Base-by-base conservation (phyloP, 2,888 invertebrate genomes). In the Leptopterna dolabrata region DNA sequence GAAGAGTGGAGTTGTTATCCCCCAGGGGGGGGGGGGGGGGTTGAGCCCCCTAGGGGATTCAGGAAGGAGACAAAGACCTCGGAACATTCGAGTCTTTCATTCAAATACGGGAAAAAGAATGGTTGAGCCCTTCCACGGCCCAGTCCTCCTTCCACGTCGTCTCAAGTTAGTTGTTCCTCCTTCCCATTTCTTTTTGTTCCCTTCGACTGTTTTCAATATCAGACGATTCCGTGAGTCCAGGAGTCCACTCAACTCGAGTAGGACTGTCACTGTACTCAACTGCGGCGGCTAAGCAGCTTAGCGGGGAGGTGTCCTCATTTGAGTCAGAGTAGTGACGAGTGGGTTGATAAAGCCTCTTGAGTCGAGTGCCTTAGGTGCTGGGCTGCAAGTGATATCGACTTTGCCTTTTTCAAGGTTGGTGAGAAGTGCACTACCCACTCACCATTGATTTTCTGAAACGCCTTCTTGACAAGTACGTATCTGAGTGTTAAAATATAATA, bases 51-150 rank as follows among this genome's bases (percentile, higher is more conserved):
- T 7, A 70, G 70, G 73, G 73, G 41, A 29, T 41, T 36, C 73
- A 16, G 36, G 73, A 73, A 73, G 73, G 73, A 73, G 73, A 73
- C 73, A 73, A 73, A 73, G 73, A 73, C n/a, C 36, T 30, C 19
- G 73, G 41, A 73, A 36, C 73, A 73, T 73, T 73, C 30, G 73
- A 73, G 36, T 30, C 73, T 73, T 73, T 41, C 41, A 73, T 73
- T 73, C 73, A 73, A 73, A 73, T 73, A 73, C 27, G 73, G 41
- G 41, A 19, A 16, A 73, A 73, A 41, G 73, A 36, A 73, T 16
- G n/a, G 73, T 29, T 30, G 41, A 41, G 36, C 7, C 36, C 4
- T n/a, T 3, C 36, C 3, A 36, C 1, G 29, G 71, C 71, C n/a
- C n/a, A n/a, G n/a, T n/a, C n/a, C n/a, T n/a, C n/a, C n/a, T n/a